A percentile compares a stretch with the other conserved stretches of the same genome.
These are phyloP conservation scores for Camarhynchus parvulus DNA, from an alignment of 2,113 vertebrate genomes.

Conservation along the genomic window DNA sequence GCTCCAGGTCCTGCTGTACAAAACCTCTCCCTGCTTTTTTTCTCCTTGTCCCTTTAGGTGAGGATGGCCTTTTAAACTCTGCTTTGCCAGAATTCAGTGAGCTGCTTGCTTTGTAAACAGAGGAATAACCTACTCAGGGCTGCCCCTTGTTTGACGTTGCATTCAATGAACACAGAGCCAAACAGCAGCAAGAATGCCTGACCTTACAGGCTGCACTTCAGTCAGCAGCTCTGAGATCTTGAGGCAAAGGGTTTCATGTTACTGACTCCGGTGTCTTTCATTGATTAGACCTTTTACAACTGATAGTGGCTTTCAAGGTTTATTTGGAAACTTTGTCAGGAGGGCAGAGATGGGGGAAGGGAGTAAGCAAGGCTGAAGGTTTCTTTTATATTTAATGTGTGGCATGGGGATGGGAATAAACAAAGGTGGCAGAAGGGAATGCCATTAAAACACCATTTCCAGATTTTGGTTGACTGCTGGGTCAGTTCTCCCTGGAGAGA, in stretches of 20 bases:
- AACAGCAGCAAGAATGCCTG: slow-evolving; percentile 44
- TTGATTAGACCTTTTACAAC: slow-evolving; percentile 36
- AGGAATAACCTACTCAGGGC: neutral
- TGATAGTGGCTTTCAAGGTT: slow-evolving; percentile 56
- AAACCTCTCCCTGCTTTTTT: neutral
- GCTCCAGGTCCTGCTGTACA: neutral
- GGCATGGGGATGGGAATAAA: neutral
- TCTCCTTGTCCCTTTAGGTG: neutral
- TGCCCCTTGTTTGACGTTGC: slow-evolving; percentile 53
- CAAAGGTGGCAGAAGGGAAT: slow-evolving; percentile 19
- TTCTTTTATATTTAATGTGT: neutral
- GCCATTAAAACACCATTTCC: neutral
- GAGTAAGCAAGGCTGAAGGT: neutral
- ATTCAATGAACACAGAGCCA: slow-evolving; percentile 22
- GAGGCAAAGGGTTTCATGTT: slow-evolving; percentile 41
- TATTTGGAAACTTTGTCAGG: slow-evolving; percentile 48
- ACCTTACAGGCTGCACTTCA: slow-evolving; percentile 27
- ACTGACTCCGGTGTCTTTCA: slow-evolving; percentile 42
- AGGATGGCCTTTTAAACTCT: slow-evolving; percentile 3
- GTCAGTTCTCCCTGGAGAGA: neutral
- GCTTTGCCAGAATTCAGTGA: neutral
- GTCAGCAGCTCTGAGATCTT: neutral
- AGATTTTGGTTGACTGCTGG: neutral
- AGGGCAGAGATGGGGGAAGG: slow-evolving; percentile 16
- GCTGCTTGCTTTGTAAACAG: slow-evolving; percentile 57